Conservation (phyloP, 2,797 vertebrate genomes). For the Scomberomorus guttatus region DNA sequence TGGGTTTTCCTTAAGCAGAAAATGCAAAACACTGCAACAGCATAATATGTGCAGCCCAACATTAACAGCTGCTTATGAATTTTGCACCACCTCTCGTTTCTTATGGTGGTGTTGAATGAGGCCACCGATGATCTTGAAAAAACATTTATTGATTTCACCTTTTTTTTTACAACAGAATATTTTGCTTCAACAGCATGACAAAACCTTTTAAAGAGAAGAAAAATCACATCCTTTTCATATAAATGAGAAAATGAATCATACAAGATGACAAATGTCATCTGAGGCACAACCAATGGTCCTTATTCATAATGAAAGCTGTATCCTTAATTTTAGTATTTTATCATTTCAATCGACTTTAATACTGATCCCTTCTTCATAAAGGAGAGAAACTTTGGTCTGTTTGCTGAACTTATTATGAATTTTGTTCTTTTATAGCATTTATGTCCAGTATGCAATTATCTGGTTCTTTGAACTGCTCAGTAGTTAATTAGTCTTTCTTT, state of each 20-base stretch:
- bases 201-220: slow-evolving; percentile 54
- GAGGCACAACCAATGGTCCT: slow-evolving; percentile 70
- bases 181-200: slow-evolving; percentile 8
- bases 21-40: neutral
- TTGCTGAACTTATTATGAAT: slow-evolving; percentile 23
- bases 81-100: neutral
- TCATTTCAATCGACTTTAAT: slow-evolving; percentile 12
- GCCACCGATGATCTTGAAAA: slow-evolving; percentile 37
- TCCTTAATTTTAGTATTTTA: slow-evolving; percentile 20
- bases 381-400: slow-evolving; percentile 62
- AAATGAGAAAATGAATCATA: slow-evolving; percentile 60
- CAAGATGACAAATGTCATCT: slow-evolving; percentile 46
- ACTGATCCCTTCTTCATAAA: slow-evolving; percentile 23
- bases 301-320: slow-evolving; percentile 26
- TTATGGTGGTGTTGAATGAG: neutral
- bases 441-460: slow-evolving; percentile 6
- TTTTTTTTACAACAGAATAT: slow-evolving; percentile 75
- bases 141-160: slow-evolving; percentile 71
- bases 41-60: neutral
- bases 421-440: slow-evolving; percentile 22
- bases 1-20: slow-evolving; percentile 42
- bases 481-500: slow-evolving; percentile 21
- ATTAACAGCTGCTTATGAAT: neutral
- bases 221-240: slow-evolving; percentile 54
- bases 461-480: slow-evolving; percentile 21